Base-by-base conservation (phyloP, 2,797 vertebrate species). In the Amphiprion clarkii region DNA sequence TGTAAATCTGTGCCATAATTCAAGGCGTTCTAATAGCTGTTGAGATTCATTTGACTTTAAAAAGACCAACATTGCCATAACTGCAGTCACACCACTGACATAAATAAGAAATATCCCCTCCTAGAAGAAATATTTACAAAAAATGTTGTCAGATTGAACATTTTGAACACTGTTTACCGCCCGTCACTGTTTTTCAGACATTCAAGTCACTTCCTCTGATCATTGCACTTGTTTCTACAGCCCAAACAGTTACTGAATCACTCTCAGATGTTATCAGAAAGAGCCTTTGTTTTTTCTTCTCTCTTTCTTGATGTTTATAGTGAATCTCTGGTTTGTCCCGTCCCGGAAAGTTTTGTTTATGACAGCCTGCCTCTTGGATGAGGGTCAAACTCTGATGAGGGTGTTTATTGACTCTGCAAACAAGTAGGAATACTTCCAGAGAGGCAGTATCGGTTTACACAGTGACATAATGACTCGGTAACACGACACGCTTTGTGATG, bases 401-500 rank as follows among this genome's bases (percentile, higher is more conserved):
- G 1, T 77, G 74, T 83, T 79, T 91, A 81, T 89, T 92, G 86
- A 88, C 86, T 87, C 65, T 76, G 75, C 85, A 89, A 86, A 91
- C 77, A 88, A 58, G 25, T 60, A 21, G 61, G 76, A 74, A 76
- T 79, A 73, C 83, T 88, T 82, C 67, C 79, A 89, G 87, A 87
- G 88, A 87, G 72, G 78, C 81, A 53, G 89, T 90, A 82, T 93
- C 88, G 74, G 87, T 88, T 88, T 86, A 74, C 86, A 88, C 79
- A 80, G 73, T 86, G 86, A 83, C 78, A 78, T 88, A 86, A 88
- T 76, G 71, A 81, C 78, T 79, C 12, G 42, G 78, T 80, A 77
- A 84, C 82, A 86, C 31, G 58, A 71, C 8, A 40, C 40, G 31
- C 58, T 65, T 49, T 71, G 55, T 58, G 70, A 83, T 36, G 42